Percentiles rank a stretch among this genome's conserved stretches.
These are phyloP conservation scores for Petroica traversi DNA, from an alignment of 2,113 vertebrate species.

Conservation along the genomic window DNA sequence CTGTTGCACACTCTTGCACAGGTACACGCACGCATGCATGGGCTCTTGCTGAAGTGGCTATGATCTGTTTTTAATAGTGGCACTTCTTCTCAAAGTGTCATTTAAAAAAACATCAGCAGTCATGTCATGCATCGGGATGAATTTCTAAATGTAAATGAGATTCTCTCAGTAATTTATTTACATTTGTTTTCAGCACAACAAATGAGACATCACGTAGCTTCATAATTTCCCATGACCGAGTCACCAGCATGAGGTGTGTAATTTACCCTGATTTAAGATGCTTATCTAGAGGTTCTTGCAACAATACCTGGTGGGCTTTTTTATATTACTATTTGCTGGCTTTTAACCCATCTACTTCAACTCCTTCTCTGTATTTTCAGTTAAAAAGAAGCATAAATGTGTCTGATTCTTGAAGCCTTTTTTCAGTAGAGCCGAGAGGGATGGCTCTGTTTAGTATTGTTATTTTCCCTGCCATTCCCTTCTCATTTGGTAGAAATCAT, in stretches of 20 bases:
- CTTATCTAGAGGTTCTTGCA: conserved; percentile 74
- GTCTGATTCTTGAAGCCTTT: neutral
- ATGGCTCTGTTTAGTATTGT: neutral
- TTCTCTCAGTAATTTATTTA: conserved; percentile 84
- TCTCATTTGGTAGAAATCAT: neutral
- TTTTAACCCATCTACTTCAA: conserved; percentile 19
- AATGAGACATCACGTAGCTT: conserved; percentile 85
- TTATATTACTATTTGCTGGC: conserved; percentile 1
- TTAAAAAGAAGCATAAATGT: neutral
- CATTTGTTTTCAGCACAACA: conserved; percentile 86
- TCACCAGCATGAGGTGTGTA: conserved; percentile 79
- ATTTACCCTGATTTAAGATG: conserved; percentile 83
- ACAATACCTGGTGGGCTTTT: conserved; percentile 67
- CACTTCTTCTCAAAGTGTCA: conserved; percentile 71
- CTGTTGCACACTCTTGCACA: neutral
- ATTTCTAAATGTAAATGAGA: conserved; percentile 84
- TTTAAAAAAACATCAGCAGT: conserved; percentile 73
- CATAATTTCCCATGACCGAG: conserved; percentile 84
- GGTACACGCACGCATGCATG: neutral
- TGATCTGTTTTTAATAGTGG: conserved; percentile 66
- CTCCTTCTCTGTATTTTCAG: neutral
- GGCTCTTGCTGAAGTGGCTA: neutral
- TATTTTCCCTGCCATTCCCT: neutral
- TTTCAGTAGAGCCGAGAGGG: neutral
- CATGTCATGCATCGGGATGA: conserved; percentile 76